Percentiles rank a stretch among this genome's conserved stretches.
Conservation (phyloP, 2,113 vertebrate species). For the Sclerurus mexicanus region DNA sequence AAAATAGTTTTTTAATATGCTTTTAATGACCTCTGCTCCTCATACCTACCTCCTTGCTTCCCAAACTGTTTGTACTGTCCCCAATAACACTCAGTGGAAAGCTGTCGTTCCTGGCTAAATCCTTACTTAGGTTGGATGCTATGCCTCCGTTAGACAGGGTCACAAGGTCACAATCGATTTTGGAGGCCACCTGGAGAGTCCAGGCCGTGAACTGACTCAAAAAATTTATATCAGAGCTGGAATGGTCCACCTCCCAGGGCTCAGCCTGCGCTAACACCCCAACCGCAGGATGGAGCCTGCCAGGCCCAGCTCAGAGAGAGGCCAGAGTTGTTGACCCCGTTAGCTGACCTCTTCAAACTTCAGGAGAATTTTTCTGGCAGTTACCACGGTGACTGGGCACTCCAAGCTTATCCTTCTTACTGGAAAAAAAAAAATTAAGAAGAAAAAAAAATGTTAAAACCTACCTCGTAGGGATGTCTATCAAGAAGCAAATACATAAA, state of each 20-base stretch:
- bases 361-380: constrained; percentile 99
- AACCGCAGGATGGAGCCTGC: constrained; percentile 76
- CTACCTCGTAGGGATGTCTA: constrained; percentile 65
- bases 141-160: constrained; percentile 90
- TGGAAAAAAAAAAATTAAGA: constrained; percentile 75
- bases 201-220: constrained; percentile 95
- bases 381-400: constrained; percentile 97
- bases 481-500: constrained; percentile 15
- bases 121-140: constrained; percentile 84
- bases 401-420: constrained; percentile 96
- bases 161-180: constrained; percentile 96
- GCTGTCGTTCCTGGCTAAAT: constrained; percentile 93
- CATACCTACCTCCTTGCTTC: constrained; percentile 73
- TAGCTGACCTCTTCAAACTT: constrained; percentile 99
- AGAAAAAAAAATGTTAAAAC: constrained; percentile 69
- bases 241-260: constrained; percentile 85
- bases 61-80: constrained; percentile 81
- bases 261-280: constrained; percentile 73
- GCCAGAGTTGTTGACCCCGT: constrained; percentile 88
- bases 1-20: constrained; percentile 76
- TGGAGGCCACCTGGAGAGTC: constrained; percentile 96
- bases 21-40: constrained; percentile 82
- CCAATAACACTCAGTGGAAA: constrained; percentile 82
- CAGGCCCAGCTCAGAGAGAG: constrained; percentile 78
- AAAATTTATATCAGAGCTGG: constrained; percentile 95